Conservation (phyloP, 1,140 invertebrate genomes). For the Kradibia gibbosae region DNA sequence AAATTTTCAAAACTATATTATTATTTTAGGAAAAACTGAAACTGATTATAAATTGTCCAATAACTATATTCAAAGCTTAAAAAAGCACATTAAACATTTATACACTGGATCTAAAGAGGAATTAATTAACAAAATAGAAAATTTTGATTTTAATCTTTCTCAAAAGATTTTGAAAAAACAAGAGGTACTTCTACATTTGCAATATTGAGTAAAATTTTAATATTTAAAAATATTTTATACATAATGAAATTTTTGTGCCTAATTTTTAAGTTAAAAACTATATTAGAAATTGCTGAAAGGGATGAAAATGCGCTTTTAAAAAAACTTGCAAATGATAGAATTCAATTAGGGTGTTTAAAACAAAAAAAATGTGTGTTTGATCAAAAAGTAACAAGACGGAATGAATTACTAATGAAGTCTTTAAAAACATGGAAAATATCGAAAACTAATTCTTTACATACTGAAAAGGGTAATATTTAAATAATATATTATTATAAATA, state of each 20-base stretch:
- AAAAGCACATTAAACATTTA: constrained; percentile 74
- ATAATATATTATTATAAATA: not conserved
- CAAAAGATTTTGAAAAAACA: constrained; percentile 59
- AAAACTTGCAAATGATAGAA: constrained; percentile 51
- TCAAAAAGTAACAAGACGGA: constrained; percentile 57
- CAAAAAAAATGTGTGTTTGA: constrained; percentile 49
- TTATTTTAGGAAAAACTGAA: constrained; percentile 60
- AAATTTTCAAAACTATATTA: not conserved
- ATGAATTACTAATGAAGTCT: constrained; percentile 58
- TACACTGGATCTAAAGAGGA: constrained; percentile 77
- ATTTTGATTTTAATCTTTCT: constrained; percentile 55
- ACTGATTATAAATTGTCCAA: constrained; percentile 69
- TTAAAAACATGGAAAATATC: constrained; percentile 58
- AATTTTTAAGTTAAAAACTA: constrained; percentile 44
- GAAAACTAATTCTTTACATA: constrained; percentile 47
- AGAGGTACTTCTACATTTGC: constrained; percentile 51
- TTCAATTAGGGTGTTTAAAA: constrained; percentile 44
- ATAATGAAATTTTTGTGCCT: not conserved
- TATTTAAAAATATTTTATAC: constrained; percentile 8
- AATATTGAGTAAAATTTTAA: not conserved
- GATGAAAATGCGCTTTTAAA: constrained; percentile 48
- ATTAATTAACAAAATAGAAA: constrained; percentile 76
- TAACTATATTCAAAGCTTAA: constrained; percentile 72
- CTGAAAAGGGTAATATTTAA: constrained; percentile 57
- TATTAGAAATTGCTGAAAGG: constrained; percentile 42